phyloP scores from a whole-genome alignment of 2,888 invertebrate genomes.

The Callimorpha dominula region DNA sequence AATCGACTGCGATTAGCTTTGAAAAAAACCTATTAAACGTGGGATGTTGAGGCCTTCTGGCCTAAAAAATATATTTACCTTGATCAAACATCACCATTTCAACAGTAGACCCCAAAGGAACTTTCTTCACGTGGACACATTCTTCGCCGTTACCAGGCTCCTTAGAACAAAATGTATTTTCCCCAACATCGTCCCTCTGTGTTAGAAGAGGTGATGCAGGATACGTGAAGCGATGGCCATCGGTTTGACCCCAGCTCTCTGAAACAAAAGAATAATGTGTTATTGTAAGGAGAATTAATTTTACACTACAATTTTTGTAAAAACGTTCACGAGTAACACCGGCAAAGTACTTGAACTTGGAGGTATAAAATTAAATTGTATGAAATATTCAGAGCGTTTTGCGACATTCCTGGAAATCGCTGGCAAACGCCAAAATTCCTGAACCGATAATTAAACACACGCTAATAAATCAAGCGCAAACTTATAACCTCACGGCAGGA shows the following conservation, averaged over 20 bases:
- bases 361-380: too few species aligned
- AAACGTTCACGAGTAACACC: background rate
- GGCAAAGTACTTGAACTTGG: too few species aligned
- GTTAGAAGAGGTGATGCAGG: slow-evolving; percentile 93
- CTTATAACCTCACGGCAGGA: too few species aligned
- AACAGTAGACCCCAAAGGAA: slow-evolving; percentile 89
- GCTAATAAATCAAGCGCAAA: too few species aligned
- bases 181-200: slow-evolving; percentile 88
- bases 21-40: too few species aligned
- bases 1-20: too few species aligned
- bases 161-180: slow-evolving; percentile 83
- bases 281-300: background rate
- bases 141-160: slow-evolving; percentile 81
- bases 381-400: too few species aligned
- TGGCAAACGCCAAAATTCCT: too few species aligned
- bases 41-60: too few species aligned
- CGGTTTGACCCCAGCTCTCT: slow-evolving; percentile 88
- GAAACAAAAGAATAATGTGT: slow-evolving; percentile 37
- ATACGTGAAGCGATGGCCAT: slow-evolving; percentile 91
- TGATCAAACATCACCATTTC: slow-evolving; percentile 92
- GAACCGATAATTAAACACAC: too few species aligned
- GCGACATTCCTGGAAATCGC: too few species aligned
- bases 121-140: slow-evolving; percentile 90
- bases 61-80: slow-evolving; percentile 86
- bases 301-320: background rate